These are phyloP conservation scores for Nothobranchius furzeri DNA, from an alignment of 2,113 vertebrate genomes.

Conservation along the genomic window DNA sequence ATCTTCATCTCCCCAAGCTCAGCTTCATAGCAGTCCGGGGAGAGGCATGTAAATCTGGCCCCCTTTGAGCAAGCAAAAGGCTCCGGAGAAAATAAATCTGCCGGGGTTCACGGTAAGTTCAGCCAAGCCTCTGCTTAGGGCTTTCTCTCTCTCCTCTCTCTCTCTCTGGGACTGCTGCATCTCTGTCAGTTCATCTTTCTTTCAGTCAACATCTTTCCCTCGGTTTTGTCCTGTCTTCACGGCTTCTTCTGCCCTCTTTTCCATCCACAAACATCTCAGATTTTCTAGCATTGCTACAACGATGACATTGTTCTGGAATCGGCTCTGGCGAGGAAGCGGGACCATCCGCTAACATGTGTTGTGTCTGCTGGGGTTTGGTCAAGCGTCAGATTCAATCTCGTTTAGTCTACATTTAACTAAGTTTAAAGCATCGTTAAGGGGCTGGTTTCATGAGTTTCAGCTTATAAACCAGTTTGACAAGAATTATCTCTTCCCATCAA, in stretches of 20 bases:
- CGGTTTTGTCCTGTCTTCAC: constrained; percentile 3
- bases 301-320: constrained; percentile 59
- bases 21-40: constrained; percentile 53
- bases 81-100: constrained; percentile 82
- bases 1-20: constrained; percentile 45
- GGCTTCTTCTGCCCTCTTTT: constrained; percentile 11
- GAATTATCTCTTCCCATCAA: constrained; percentile 16
- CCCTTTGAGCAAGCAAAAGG: constrained; percentile 71
- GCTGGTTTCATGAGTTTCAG: constrained; percentile 16
- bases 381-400: constrained; percentile 32
- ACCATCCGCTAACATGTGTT: constrained; percentile 42
- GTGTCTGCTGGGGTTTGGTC: constrained; percentile 50
- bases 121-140: constrained; percentile 75
- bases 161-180: constrained; percentile 18
- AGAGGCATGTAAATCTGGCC: constrained; percentile 74
- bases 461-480: constrained; percentile 11
- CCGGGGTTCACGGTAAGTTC: constrained; percentile 80
- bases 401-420: constrained; percentile 17
- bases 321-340: constrained; percentile 36
- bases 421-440: constrained; percentile 10
- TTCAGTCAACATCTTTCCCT: constrained; percentile 14
- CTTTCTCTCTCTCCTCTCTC: constrained; percentile 32
- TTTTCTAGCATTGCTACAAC: constrained; percentile 42
- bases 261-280: constrained; percentile 10
- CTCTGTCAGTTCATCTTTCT: constrained; percentile 36